Evolutionary conservation across 2,797 vertebrate genomes (phyloP).

Genomic region (Glossophaga mutica): DNA sequence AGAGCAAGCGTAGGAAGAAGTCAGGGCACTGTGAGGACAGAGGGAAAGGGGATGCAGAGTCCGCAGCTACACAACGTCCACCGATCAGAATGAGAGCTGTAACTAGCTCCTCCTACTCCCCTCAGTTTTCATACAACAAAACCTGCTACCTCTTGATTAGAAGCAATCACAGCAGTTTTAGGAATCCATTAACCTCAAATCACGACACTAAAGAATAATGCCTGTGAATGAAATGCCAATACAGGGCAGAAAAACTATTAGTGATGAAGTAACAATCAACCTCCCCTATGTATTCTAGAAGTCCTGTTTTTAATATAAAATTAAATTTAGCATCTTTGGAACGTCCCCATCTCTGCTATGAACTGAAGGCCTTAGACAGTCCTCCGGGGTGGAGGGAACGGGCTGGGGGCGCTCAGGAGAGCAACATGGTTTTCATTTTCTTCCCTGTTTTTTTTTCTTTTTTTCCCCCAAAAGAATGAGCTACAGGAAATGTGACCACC

Average conservation of each 20-base stretch:
- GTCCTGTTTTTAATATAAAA: background rate
- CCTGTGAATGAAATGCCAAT: background rate
- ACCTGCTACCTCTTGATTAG: background rate
- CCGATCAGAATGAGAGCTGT: background rate
- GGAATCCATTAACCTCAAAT: background rate
- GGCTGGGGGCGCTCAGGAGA: background rate
- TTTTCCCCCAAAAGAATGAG: slow-evolving; percentile 53
- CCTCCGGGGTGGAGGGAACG: background rate
- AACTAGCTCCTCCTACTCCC: background rate
- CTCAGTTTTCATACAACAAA: background rate
- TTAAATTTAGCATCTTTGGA: background rate
- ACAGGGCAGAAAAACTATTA: slow-evolving; percentile 5
- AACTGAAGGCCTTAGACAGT: background rate
- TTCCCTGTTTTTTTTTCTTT: background rate
- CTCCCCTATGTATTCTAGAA: background rate
- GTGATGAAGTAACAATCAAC: background rate
- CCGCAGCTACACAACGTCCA: background rate
- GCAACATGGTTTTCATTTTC: slow-evolving; percentile 8
- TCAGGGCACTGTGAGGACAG: accelerated
- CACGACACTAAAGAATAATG: background rate
- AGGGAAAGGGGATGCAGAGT: accelerated
- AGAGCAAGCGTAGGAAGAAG: background rate
- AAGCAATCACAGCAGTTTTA: background rate
- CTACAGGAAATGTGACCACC: background rate
- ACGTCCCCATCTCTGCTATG: background rate